Evolutionary conservation across 2,888 invertebrate species (phyloP).

Genomic region (Ganaspis brasiliensis): DNA sequence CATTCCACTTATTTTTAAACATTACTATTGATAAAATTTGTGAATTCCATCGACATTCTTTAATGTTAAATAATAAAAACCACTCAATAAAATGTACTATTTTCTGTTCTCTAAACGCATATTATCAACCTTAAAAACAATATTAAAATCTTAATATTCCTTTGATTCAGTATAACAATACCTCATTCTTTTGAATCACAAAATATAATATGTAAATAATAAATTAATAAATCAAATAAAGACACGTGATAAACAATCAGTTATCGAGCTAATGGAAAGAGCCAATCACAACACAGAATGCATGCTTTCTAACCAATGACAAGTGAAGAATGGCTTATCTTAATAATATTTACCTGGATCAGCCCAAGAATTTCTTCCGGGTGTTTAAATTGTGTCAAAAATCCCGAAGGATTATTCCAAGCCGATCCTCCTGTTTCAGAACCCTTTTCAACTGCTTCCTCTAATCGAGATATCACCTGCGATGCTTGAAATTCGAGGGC

Average conservation of each 20-base stretch:
- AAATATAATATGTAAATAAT: no score
- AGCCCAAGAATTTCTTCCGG: constrained; percentile 81
- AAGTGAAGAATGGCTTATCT: constrained; percentile 10
- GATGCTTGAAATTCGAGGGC: constrained; percentile 87
- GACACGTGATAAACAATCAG: constrained; percentile 60
- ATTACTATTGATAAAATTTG: no score
- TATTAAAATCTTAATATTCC: no score
- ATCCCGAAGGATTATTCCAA: constrained; percentile 82
- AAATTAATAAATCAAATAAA: constrained; percentile 7
- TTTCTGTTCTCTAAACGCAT: no score
- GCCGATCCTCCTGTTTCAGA: constrained; percentile 79
- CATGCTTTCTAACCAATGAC: constrained; percentile 24
- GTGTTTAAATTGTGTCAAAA: constrained; percentile 83
- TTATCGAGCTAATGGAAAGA: neutral
- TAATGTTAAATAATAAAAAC: no score
- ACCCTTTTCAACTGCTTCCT: constrained; percentile 83
- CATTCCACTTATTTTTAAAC: no score
- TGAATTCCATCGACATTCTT: no score
- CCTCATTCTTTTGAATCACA: no score
- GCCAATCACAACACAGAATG: constrained; percentile 3
- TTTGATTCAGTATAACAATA: no score
- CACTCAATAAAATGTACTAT: no score
- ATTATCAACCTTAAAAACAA: no score
- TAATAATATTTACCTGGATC: constrained; percentile 75
- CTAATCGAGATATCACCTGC: constrained; percentile 87